phyloP scores from a whole-genome alignment of 2,888 invertebrate genomes.

The Pegoplata infirma region DNA sequence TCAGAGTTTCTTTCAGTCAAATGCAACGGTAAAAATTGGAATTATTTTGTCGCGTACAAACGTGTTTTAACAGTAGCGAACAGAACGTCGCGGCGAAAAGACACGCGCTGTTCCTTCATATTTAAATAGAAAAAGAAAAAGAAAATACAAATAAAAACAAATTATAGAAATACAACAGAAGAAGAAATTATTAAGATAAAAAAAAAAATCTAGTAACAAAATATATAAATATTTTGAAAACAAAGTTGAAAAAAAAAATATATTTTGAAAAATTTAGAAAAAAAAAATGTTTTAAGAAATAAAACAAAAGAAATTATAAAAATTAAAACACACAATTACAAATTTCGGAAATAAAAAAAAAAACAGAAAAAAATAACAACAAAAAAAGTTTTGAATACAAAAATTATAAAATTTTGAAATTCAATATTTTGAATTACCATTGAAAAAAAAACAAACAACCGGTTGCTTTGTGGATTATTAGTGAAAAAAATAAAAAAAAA shows the following conservation, averaged over 20 bases:
- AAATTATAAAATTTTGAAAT: neutral
- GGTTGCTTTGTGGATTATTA: slow-evolving; percentile 29
- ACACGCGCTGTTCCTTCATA: slow-evolving; percentile 73
- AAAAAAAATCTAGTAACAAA: neutral
- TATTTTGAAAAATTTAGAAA: slow-evolving; percentile 35
- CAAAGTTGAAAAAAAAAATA: slow-evolving; percentile 35
- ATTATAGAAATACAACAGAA: too few relatives aligned
- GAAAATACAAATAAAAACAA: slow-evolving; percentile 21
- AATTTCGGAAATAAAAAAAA: slow-evolving; percentile 17
- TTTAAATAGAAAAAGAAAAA: slow-evolving; percentile 22
- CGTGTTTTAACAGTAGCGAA: slow-evolving; percentile 73
- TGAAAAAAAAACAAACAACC: slow-evolving; percentile 23
- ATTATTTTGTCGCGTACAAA: slow-evolving; percentile 69
- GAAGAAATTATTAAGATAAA: neutral
- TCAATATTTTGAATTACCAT: neutral
- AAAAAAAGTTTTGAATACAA: neutral
- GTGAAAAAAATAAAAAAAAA: neutral
- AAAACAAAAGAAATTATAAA: slow-evolving; percentile 10
- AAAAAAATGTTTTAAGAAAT: slow-evolving; percentile 2
- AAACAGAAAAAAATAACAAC: neutral
- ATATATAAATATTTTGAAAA: slow-evolving; percentile 8
- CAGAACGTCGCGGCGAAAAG: slow-evolving; percentile 78
- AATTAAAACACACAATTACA: slow-evolving; percentile 10
- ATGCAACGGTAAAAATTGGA: slow-evolving; percentile 69
- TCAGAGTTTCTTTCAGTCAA: slow-evolving; percentile 61